These are phyloP conservation scores for Chelmon rostratus DNA, from an alignment of 2,797 vertebrate genomes.

Conservation along the genomic window DNA sequence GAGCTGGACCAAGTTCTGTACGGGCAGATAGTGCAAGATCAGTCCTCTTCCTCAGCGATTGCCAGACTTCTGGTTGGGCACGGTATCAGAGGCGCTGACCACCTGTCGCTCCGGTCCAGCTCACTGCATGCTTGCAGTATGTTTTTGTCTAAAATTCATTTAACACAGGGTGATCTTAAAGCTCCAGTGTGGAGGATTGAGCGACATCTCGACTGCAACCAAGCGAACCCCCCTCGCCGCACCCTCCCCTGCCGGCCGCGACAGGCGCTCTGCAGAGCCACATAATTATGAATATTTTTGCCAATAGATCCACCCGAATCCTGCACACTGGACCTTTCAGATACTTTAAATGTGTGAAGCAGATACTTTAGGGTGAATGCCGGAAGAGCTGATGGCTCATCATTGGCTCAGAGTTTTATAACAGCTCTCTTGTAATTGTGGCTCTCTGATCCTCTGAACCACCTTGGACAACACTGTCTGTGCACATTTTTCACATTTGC, in stretches of 20 bases:
- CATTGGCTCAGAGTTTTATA: not conserved
- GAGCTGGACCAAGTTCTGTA: not conserved
- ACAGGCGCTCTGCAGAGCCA: too few relatives aligned
- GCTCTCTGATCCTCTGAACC: not conserved
- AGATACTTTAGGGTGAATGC: not conserved
- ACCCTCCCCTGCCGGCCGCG: too few relatives aligned
- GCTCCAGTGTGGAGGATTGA: too few relatives aligned
- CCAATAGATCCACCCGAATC: too few relatives aligned
- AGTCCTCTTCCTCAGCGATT: not conserved
- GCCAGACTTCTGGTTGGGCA: too few relatives aligned
- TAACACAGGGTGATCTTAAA: not conserved
- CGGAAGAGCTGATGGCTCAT: not conserved
- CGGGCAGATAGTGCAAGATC: not conserved
- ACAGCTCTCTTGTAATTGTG: not conserved
- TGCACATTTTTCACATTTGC: constrained; percentile 26
- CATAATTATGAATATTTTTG: too few relatives aligned
- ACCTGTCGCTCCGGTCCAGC: not conserved
- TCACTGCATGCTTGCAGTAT: not conserved
- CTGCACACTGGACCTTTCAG: too few relatives aligned
- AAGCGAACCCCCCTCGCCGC: too few relatives aligned
- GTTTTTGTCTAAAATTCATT: not conserved
- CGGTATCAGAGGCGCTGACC: too few relatives aligned
- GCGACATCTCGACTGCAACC: too few relatives aligned
- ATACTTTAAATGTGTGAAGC: not conserved
- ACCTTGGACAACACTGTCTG: not conserved